These are phyloP conservation scores for Crotalus horridus DNA, from an alignment of 2,113 vertebrate species.

Conservation along the genomic window DNA sequence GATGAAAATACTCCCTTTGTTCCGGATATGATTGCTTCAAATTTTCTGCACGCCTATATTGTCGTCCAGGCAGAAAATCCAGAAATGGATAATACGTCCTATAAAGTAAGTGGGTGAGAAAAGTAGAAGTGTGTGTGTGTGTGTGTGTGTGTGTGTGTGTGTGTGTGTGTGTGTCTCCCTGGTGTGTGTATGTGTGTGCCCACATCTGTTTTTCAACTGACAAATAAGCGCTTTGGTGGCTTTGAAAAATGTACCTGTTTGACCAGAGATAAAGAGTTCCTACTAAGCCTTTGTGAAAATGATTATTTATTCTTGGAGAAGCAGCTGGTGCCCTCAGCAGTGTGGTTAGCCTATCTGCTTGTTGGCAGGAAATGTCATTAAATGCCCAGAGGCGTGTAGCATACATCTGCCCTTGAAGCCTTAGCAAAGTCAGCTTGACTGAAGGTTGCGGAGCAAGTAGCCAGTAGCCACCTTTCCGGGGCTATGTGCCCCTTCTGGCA, in stretches of 20 bases:
- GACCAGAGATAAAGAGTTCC: neutral
- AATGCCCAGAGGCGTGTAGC: neutral
- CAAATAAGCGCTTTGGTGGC: neutral
- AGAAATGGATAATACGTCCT: slow-evolving; percentile 62
- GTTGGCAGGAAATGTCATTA: neutral
- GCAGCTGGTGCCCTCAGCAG: neutral
- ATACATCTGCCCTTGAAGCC: neutral
- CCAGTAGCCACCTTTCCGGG: neutral
- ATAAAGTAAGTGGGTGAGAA: slow-evolving; percentile 76
- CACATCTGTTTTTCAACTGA: neutral
- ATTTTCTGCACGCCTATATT: slow-evolving; percentile 92
- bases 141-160: neutral
- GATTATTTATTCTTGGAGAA: neutral
- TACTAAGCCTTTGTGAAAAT: neutral
- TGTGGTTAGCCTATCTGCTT: neutral
- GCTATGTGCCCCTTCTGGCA: neutral
- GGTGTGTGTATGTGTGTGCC: no score
- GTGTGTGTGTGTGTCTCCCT: neutral
- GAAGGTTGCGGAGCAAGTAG: neutral
- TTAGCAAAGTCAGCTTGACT: neutral
- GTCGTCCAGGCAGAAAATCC: slow-evolving; percentile 84
- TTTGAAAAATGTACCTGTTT: neutral
- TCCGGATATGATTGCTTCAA: slow-evolving; percentile 95
- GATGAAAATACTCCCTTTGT: slow-evolving; percentile 93
- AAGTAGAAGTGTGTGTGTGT: neutral